A percentile compares a stretch with the other conserved stretches of the same genome.
Evolutionary conservation across 2,797 vertebrate species (phyloP).

Genomic region (Anolis apletophallus): DNA sequence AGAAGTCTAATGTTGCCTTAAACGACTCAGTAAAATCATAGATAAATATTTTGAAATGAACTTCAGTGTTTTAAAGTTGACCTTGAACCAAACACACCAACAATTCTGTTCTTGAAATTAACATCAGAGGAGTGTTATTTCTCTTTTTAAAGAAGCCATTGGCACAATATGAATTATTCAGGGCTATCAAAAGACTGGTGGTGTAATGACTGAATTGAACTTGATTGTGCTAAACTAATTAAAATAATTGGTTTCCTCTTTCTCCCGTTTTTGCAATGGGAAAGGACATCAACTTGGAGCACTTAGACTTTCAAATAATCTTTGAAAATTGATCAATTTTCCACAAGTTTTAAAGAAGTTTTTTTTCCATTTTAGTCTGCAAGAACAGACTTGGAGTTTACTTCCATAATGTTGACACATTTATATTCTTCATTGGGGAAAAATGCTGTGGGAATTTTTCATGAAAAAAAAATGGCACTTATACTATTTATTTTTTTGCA

Average conservation of each 20-base stretch:
- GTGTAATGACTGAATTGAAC: constrained; percentile 23
- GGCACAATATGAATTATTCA: constrained; percentile 8
- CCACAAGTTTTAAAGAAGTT: too few species aligned
- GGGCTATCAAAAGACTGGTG: constrained; percentile 1
- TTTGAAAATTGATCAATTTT: too few species aligned
- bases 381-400: neutral
- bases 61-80: neutral
- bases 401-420: too few species aligned
- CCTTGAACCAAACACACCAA: neutral
- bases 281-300: neutral
- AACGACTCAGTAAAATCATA: neutral
- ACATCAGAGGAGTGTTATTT: constrained; percentile 13
- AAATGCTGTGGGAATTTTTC: too few species aligned
- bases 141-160: neutral
- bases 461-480: too few species aligned
- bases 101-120: constrained; percentile 26
- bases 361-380: too few species aligned
- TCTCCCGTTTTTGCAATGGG: neutral
- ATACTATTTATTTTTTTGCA: too few species aligned
- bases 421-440: too few species aligned
- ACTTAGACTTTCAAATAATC: too few species aligned
- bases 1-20: neutral
- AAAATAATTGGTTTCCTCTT: constrained; percentile 14
- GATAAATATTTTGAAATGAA: constrained; percentile 12
- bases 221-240: constrained; percentile 35